Percentiles rank a stretch among this genome's conserved stretches.
These are phyloP conservation scores for Calliopum simillimum DNA, from an alignment of 2,888 invertebrate species.

Conservation along the genomic window DNA sequence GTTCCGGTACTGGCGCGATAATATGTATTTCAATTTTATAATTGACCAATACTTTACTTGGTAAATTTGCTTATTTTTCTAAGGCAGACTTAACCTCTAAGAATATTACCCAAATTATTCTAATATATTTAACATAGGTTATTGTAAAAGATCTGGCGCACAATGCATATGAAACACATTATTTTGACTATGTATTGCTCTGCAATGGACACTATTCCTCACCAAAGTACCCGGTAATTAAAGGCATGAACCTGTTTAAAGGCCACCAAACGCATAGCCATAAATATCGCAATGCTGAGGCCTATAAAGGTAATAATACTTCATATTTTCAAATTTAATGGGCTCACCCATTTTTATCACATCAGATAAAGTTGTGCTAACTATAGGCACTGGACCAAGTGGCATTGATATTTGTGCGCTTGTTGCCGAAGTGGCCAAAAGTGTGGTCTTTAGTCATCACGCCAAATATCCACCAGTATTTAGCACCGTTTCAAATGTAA, in stretches of 20 bases:
- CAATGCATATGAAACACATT: slow-evolving; percentile 68
- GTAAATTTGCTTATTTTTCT: too few species aligned
- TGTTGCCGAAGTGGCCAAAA: slow-evolving; percentile 72
- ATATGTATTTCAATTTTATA: too few species aligned
- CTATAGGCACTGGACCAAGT: slow-evolving; percentile 90
- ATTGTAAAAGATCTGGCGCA: slow-evolving; percentile 57
- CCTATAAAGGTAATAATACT: slow-evolving; percentile 70
- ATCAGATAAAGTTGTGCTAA: slow-evolving; percentile 75
- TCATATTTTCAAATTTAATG: not conserved
- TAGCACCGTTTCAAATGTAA: slow-evolving; percentile 75
- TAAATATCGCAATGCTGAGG: slow-evolving; percentile 81
- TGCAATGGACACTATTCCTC: slow-evolving; percentile 90
- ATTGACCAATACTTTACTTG: too few species aligned
- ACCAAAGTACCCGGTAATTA: slow-evolving; percentile 78
- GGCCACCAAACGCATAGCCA: slow-evolving; percentile 81
- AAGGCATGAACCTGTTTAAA: slow-evolving; percentile 75
- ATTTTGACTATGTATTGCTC: slow-evolving; percentile 83
- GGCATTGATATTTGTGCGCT: slow-evolving; percentile 82
- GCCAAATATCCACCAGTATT: slow-evolving; percentile 69
- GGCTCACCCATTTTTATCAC: not conserved
- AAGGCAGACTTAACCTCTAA: too few species aligned
- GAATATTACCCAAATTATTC: too few species aligned
- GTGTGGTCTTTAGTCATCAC: slow-evolving; percentile 79
- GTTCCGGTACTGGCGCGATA: too few species aligned
- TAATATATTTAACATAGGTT: too few species aligned